A percentile compares a stretch with the other conserved stretches of the same genome.
These are phyloP conservation scores for Rhaphigaster nebulosa DNA, from an alignment of 2,888 invertebrate genomes.

Conservation along the genomic window DNA sequence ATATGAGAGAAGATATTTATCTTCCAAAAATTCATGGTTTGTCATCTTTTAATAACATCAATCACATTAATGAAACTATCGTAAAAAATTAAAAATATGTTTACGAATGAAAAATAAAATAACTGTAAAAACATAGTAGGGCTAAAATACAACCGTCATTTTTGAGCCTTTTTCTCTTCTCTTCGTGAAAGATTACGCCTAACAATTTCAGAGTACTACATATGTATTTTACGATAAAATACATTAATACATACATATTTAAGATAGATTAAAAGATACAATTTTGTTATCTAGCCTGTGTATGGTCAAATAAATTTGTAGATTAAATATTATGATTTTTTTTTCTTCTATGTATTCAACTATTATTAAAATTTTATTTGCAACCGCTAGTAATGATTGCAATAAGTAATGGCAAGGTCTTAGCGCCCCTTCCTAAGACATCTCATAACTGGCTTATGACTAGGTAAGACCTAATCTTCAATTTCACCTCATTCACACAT, in stretches of 20 bases:
- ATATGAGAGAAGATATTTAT: background rate
- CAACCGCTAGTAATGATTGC: background rate
- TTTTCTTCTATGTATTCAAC: background rate
- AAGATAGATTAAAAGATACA: background rate
- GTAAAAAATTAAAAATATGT: background rate
- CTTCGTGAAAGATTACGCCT: background rate
- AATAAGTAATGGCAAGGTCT: constrained; percentile 29
- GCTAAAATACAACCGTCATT: background rate
- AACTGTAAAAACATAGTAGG: background rate
- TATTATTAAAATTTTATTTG: background rate
- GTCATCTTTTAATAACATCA: background rate
- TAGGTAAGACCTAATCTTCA: constrained; percentile 46
- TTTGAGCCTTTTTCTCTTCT: background rate
- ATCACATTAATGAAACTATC: background rate
- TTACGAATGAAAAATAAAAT: background rate
- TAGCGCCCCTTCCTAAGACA: background rate
- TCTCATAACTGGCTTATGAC: constrained; percentile 19
- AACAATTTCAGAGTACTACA: background rate
- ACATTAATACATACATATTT: no score
- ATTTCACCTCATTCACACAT: constrained; percentile 15
- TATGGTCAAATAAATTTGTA: background rate
- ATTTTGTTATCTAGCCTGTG: background rate
- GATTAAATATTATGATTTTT: background rate
- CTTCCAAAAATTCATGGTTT: background rate
- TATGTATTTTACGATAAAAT: background rate